These are phyloP conservation scores for Hirtodrosophila cameraria DNA, from an alignment of 2,888 invertebrate genomes.

Conservation along the genomic window DNA sequence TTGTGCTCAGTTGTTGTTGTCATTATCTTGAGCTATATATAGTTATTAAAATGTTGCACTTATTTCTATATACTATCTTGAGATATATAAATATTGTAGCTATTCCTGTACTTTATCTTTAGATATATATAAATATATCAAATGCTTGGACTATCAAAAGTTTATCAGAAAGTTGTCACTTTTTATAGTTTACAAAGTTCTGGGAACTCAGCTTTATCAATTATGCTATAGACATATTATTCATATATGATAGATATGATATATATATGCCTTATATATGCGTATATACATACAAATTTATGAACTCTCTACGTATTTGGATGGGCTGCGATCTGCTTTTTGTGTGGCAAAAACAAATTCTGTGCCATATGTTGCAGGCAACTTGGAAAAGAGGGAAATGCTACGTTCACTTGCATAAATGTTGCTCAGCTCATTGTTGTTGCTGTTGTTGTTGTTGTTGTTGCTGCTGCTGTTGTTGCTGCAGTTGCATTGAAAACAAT, in stretches of 20 bases:
- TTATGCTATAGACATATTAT: constrained; percentile 16
- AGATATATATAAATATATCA: too few relatives aligned
- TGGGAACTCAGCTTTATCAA: constrained; percentile 7
- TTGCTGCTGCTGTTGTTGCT: constrained; percentile 23
- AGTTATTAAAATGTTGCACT: too few relatives aligned
- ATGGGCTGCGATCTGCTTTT: constrained; percentile 21
- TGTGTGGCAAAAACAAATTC: constrained; percentile 40
- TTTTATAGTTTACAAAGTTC: background rate
- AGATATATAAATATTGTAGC: too few relatives aligned
- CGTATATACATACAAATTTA: constrained; percentile 12
- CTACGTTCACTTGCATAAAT: constrained; percentile 71
- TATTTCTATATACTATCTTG: too few relatives aligned
- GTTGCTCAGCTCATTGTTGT: constrained; percentile 40
- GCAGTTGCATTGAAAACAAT: constrained; percentile 77
- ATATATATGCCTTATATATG: background rate
- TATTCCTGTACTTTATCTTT: too few relatives aligned
- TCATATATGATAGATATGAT: constrained; percentile 6
- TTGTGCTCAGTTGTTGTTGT: too few relatives aligned
- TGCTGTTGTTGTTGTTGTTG: constrained; percentile 19
- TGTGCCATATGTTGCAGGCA: constrained; percentile 46
- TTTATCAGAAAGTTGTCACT: background rate
- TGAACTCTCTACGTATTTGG: constrained; percentile 28
- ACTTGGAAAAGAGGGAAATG: constrained; percentile 46
- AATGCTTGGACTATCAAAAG: background rate
- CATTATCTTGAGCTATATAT: too few relatives aligned